Conservation (phyloP, 2,888 invertebrate genomes). For the Siphlonurus alternatus region DNA sequence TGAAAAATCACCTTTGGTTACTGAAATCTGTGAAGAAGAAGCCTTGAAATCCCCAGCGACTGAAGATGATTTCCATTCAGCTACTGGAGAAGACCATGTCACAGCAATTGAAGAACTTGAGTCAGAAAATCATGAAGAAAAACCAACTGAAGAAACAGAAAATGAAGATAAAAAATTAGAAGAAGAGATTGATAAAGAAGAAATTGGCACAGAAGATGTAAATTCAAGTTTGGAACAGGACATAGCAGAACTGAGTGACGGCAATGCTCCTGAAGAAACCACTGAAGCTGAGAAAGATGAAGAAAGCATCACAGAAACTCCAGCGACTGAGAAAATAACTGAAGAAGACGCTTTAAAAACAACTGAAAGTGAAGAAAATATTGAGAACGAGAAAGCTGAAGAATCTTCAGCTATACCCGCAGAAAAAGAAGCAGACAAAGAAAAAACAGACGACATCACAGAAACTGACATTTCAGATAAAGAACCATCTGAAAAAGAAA, state of each 20-base stretch:
- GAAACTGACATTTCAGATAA: background rate
- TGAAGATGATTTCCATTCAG: background rate
- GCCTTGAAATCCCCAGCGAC: background rate
- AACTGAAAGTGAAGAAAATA: background rate
- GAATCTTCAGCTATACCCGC: background rate
- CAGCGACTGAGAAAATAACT: background rate
- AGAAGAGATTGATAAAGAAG: background rate
- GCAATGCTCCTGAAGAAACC: background rate
- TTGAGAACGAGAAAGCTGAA: background rate
- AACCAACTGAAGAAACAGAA: background rate
- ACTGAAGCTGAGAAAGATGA: background rate
- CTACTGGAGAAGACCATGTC: background rate
- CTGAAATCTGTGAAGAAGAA: background rate
- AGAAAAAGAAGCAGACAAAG: background rate
- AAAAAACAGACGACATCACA: background rate
- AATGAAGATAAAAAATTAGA: background rate
- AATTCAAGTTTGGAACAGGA: no score
- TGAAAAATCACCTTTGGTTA: background rate
- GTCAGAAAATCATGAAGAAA: no score
- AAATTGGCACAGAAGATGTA: background rate
- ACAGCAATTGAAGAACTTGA: background rate
- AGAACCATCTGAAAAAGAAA: constrained; percentile 5
- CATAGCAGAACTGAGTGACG: background rate
- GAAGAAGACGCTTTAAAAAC: background rate
- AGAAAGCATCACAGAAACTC: background rate